These are phyloP conservation scores for Micrasema longulum DNA, from an alignment of 1,140 invertebrate species.

Conservation along the genomic window DNA sequence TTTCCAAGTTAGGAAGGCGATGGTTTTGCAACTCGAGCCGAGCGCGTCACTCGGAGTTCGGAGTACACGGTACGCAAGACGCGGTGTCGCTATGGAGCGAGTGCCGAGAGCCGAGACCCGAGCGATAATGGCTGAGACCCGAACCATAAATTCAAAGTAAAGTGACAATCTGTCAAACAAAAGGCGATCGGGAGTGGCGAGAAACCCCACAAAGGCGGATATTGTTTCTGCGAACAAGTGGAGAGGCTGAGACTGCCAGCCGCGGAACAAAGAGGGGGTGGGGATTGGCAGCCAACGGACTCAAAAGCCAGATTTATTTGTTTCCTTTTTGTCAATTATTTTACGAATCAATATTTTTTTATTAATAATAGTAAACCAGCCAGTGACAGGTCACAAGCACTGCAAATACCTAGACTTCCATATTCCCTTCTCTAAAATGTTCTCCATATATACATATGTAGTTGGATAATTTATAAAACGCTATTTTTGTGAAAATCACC, in stretches of 20 bases:
- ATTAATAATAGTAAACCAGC: no score
- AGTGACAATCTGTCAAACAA: conserved; percentile 56
- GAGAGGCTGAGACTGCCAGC: conserved; percentile 31
- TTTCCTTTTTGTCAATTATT: not conserved
- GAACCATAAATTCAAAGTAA: conserved; percentile 54
- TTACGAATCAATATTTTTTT: no score
- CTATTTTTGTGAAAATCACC: no score
- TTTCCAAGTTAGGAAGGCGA: no score
- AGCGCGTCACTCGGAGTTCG: no score
- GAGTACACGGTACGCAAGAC: not conserved
- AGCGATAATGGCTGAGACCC: conserved; percentile 44
- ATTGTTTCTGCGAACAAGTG: conserved; percentile 51
- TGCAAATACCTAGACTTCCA: no score
- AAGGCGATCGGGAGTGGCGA: conserved; percentile 50
- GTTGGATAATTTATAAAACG: no score
- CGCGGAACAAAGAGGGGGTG: conserved; percentile 8
- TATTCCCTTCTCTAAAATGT: no score
- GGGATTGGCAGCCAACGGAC: not conserved
- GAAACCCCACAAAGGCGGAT: conserved; percentile 52
- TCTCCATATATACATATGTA: no score
- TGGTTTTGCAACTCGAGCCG: conserved; percentile 4
- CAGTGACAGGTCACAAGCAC: no score
- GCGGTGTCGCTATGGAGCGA: not conserved
- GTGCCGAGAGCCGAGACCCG: not conserved
- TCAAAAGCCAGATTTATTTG: conserved; percentile 2